Base-by-base conservation (phyloP, 2,797 vertebrate species). In the Centropyge bicolor region DNA sequence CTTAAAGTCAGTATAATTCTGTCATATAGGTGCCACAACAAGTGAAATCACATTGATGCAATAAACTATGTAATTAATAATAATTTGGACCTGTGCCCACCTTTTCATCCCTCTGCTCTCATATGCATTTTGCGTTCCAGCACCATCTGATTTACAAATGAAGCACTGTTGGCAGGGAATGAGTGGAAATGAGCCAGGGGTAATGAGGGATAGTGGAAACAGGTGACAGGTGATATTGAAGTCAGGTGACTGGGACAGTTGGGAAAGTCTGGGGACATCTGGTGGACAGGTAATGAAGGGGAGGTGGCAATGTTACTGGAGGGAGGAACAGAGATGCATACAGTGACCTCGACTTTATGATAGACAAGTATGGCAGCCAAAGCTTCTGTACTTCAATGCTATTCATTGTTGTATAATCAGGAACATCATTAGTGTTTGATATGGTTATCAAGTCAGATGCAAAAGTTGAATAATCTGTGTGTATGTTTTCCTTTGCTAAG, bases 401-500 rank as follows among this genome's bases (percentile, higher is more conserved):
- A 31, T 31, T 31, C 27, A 31, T 31, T 31, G 27, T 31, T 31
- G 27, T 31, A 31, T 31, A 31, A 31, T 31, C 27, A 31, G 27
- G 27, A 31, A 31, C 27, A 31, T 31, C 27, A 31, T 14, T 46
- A 63, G 31, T 31, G 31, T 40, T 49, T 11, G 40, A 17, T 45
- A 38, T 46, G 56, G 27, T 45, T 35, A 7, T 46, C 14, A 46
- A 46, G 17, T 46, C n/a, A 48, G 35, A 6, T 56, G n/a, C 19
- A 51, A 65, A 64, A 52, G 8, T 3, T 70, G 9, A 54, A 27
- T n/a, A 36, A 43, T 14, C 3, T 57, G 27, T 60, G 12, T 65
- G 19, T 69, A 45, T 67, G 55, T 64, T 70, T 19, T 71, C 27
- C 16, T 70, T 56, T 67, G 27, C 41, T 62, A 35, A 45, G 45